Evolutionary conservation across 2,888 invertebrate genomes (phyloP).

Genomic region (Monochamus alternatus): DNA sequence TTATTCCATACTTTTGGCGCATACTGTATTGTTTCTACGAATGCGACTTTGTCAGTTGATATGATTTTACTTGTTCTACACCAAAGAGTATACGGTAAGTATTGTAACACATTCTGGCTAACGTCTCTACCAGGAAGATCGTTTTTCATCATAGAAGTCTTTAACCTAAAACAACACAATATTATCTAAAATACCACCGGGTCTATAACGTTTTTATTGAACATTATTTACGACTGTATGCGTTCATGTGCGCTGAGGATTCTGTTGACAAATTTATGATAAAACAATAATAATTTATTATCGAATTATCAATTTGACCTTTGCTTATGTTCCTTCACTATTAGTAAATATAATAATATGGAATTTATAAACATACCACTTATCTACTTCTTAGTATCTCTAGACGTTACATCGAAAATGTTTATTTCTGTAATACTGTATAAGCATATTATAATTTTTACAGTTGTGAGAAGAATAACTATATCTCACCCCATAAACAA

Average conservation of each 20-base stretch:
- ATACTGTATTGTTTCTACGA: too few species aligned
- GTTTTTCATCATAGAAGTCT: background rate
- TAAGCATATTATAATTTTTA: background rate
- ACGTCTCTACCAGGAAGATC: background rate
- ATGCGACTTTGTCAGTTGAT: too few species aligned
- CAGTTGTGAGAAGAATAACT: too few species aligned
- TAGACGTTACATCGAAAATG: background rate
- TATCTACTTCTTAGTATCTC: constrained; percentile 7
- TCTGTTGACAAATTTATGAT: constrained; percentile 18
- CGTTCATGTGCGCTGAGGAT: constrained; percentile 1
- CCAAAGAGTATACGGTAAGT: too few species aligned
- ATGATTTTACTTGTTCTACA: too few species aligned
- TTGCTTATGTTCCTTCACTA: constrained; percentile 7
- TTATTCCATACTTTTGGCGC: too few species aligned
- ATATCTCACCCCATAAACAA: too few species aligned
- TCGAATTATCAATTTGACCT: constrained; percentile 29
- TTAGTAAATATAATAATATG: constrained; percentile 21
- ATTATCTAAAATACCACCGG: background rate
- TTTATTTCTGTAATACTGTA: background rate
- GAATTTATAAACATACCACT: constrained; percentile 18
- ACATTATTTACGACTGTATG: background rate
- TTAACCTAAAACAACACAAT: constrained; percentile 12
- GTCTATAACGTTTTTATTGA: background rate
- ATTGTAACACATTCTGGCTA: too few species aligned
- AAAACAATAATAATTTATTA: constrained; percentile 24